These are phyloP conservation scores for Chelonia mydas DNA, from an alignment of 2,797 vertebrate genomes.

Conservation along the genomic window DNA sequence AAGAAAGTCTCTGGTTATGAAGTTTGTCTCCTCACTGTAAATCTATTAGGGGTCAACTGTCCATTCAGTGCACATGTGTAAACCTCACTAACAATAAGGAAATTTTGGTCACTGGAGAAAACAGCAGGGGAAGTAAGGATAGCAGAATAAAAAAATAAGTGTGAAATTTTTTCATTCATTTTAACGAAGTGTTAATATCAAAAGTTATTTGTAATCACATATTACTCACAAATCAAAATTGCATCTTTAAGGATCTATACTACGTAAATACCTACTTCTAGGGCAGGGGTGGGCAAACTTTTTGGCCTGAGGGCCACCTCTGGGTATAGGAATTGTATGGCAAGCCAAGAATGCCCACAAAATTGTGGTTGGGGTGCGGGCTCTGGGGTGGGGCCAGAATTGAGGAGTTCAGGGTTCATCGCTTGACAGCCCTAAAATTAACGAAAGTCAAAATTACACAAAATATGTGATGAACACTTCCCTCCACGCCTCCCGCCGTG, in stretches of 20 bases:
- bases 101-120: accelerated
- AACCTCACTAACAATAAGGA: not conserved
- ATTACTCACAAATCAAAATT: not conserved
- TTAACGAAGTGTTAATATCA: not conserved
- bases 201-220: not conserved
- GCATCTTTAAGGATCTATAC: not conserved
- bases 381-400: too few species aligned
- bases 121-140: not conserved
- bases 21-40: not conserved
- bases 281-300: too few species aligned
- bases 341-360: too few species aligned
- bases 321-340: too few species aligned
- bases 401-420: too few species aligned
- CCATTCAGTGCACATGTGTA: accelerated
- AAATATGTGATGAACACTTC: not conserved
- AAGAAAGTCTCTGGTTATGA: not conserved
- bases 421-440: too few species aligned
- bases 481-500: too few species aligned
- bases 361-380: too few species aligned
- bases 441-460: too few species aligned
- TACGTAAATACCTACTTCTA: not conserved
- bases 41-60: not conserved
- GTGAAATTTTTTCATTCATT: not conserved
- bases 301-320: too few species aligned
- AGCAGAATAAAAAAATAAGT: not conserved